These are phyloP conservation scores for Arbacia lixula DNA, from an alignment of 53 echinoderm and acorn worm species.

Conservation along the genomic window DNA sequence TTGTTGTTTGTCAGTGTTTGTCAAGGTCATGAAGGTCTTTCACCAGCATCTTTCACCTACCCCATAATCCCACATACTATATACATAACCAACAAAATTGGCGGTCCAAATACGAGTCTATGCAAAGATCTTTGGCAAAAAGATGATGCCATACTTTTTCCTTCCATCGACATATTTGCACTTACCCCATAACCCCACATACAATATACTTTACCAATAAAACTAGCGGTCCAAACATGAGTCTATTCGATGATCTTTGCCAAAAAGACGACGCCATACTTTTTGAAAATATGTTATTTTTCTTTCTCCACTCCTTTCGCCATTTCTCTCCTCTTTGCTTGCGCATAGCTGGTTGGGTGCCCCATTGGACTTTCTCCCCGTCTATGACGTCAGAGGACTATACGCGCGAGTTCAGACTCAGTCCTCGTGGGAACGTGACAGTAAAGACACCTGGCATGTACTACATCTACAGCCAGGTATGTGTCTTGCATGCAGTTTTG, in stretches of 20 bases:
- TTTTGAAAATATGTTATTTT: constrained; percentile 33
- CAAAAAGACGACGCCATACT: constrained; percentile 45
- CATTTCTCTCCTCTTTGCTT: neutral
- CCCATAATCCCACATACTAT: no score
- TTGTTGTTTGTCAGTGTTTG: no score
- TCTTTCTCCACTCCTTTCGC: neutral
- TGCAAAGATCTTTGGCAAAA: no score
- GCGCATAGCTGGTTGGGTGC: constrained; percentile 44
- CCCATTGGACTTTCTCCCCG: constrained; percentile 12
- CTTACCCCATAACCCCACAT: no score
- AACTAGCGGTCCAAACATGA: no score
- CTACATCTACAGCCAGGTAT: constrained; percentile 81
- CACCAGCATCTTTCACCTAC: no score
- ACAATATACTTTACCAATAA: no score
- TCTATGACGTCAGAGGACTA: neutral
- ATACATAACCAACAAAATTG: no score
- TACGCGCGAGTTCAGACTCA: constrained; percentile 35
- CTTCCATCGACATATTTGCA: neutral
- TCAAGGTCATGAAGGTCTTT: no score
- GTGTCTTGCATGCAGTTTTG: no score
- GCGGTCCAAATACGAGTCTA: no score
- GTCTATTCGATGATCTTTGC: no score
- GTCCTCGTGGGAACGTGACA: constrained; percentile 61
- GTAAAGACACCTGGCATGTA: constrained; percentile 65
- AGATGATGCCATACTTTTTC: neutral